Evolutionary conservation across 2,888 invertebrate species (phyloP), one percentile per base, ranked within the genome.

Genomic region (Myopa testacea): DNA sequence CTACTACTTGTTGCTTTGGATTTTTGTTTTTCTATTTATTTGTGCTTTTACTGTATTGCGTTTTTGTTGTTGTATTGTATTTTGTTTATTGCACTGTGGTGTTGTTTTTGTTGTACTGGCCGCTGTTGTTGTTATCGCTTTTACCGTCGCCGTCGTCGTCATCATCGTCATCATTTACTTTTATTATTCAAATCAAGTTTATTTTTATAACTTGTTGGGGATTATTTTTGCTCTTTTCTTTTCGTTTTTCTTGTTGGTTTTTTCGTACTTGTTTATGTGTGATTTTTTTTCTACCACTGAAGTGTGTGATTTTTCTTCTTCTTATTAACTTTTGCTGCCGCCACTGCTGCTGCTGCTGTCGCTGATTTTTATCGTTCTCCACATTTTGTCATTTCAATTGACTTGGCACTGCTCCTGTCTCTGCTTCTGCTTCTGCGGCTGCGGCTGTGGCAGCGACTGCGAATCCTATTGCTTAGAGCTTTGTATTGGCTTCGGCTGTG

Each of bases 181-280:
- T 80, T 80, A 78, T 79, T 80, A 80, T 81, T 80, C 81, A 81
- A 81, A 79, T 79, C 80, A 70, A 79, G 79, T 80, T 80, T 75
- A 81, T 78, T 76, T 78, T 79, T 82, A 76, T 80, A 79, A 69
- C 78, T 77, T 62, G 76, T 79, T 81, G 79, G 78, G 70, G 75
- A 75, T 70, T 78, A 68, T 72, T 40, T 55, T 63, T 65, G 69
- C 19, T 62, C 63, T 62, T 62, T 26, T 40, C 68, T 60, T 75
- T 34, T 37, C 8, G 3, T 70, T 55, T 55, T 40, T 70, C 50
- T 58, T 58, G 14, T 67, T n/a, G 34, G n/a, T n/a, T 4, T 38
- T 58, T 58, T 10, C n/a, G 14, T 16, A n/a, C 2, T 45, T 63
- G 45, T 50, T 52, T 16, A 16, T 45, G 68, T 19, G 67, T 34